phyloP scores from a whole-genome alignment of 2,888 invertebrate genomes.

The Lobophora halterata region DNA sequence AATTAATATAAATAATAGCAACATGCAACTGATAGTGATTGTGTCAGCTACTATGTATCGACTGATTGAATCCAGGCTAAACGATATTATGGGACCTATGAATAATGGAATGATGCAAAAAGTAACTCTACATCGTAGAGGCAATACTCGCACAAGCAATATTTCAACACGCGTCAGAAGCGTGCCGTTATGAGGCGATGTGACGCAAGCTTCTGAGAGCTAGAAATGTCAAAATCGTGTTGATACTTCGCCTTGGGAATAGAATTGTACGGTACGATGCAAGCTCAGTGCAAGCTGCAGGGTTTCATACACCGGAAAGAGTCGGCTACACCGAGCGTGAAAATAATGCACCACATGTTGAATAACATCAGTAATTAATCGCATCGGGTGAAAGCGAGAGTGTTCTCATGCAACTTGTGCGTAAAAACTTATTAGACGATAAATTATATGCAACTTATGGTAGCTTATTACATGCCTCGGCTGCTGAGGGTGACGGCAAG shows the following conservation, averaged over 20 bases:
- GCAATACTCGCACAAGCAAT: too few species aligned
- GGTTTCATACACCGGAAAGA: slow-evolving; percentile 54
- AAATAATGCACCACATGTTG: slow-evolving; percentile 72
- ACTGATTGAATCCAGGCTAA: too few species aligned
- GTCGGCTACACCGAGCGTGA: slow-evolving; percentile 55
- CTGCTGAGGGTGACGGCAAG: slow-evolving; percentile 22
- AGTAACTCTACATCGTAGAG: too few species aligned
- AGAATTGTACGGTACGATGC: slow-evolving; percentile 37
- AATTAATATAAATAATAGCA: too few species aligned
- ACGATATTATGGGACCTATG: too few species aligned
- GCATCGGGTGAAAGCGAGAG: slow-evolving; percentile 69
- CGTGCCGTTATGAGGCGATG: slow-evolving; percentile 56
- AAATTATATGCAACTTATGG: slow-evolving; percentile 36
- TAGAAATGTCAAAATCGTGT: slow-evolving; percentile 77
- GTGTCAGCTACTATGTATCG: too few species aligned
- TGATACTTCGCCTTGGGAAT: slow-evolving; percentile 55
- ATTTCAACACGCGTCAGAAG: slow-evolving; percentile 53
- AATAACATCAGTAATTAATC: slow-evolving; percentile 69
- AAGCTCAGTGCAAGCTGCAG: slow-evolving; percentile 28
- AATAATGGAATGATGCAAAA: too few species aligned
- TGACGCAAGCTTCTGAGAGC: slow-evolving; percentile 60
- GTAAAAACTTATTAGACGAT: slow-evolving; percentile 56
- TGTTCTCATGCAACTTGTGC: slow-evolving; percentile 63
- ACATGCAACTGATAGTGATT: too few species aligned
- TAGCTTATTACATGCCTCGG: slow-evolving; percentile 28